Conservation (phyloP, 1,140 invertebrate genomes). For the Drosophila subpulchrella region DNA sequence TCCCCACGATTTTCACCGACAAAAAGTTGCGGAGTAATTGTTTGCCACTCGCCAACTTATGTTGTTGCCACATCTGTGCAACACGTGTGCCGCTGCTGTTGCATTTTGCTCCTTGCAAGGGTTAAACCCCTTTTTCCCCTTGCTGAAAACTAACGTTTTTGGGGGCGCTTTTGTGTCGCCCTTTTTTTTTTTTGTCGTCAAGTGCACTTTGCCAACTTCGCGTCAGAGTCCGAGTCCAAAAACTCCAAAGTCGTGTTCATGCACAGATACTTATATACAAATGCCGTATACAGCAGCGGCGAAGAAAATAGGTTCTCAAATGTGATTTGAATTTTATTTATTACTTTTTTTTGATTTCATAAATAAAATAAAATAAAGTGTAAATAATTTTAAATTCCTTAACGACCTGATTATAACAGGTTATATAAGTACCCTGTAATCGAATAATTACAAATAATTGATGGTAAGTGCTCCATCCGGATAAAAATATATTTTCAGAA, state of each 20-base stretch:
- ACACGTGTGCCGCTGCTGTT: constrained; percentile 38
- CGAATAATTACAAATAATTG: too few relatives aligned
- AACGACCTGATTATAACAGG: too few relatives aligned
- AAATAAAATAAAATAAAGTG: too few relatives aligned
- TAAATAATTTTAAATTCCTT: too few relatives aligned
- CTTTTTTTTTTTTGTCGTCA: constrained; percentile 40
- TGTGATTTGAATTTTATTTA: neutral
- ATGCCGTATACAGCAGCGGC: constrained; percentile 13
- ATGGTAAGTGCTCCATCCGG: too few relatives aligned
- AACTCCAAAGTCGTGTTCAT: constrained; percentile 32
- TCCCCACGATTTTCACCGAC: neutral
- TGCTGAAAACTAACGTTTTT: constrained; percentile 15
- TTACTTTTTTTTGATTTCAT: too few relatives aligned
- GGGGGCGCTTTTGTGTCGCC: constrained; percentile 42
- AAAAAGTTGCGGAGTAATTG: constrained; percentile 23
- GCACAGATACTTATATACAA: neutral
- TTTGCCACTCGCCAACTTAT: constrained; percentile 40
- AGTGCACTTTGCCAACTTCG: constrained; percentile 41
- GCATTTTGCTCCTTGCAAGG: constrained; percentile 4
- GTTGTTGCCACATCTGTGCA: constrained; percentile 41
- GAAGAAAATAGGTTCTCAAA: neutral
- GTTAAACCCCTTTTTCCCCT: neutral
- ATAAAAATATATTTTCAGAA: neutral
- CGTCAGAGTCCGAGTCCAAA: constrained; percentile 23
- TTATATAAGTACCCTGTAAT: too few relatives aligned